Base-by-base conservation (phyloP, 64 coral and sea anemone genomes). In the Pocillopora verrucosa region DNA sequence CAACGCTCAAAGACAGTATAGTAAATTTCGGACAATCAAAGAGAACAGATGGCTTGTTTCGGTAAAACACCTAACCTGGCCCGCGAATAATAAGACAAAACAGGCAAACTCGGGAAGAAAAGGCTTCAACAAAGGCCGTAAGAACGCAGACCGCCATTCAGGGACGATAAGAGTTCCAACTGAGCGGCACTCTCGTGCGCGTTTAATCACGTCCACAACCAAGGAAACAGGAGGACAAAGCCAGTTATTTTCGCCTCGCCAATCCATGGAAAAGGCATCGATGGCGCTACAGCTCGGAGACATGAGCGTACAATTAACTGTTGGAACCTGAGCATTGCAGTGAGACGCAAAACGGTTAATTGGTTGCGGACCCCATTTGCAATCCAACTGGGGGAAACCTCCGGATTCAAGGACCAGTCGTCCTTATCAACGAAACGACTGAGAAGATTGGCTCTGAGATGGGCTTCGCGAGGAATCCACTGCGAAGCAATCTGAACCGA, bases 71-170 rank as follows among this genome's bases (percentile, higher is more conserved):
- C 89, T 91, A 72, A 34, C 73, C 89, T 60, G 89, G 80, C 59
- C 57, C 89, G 30, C 0, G 30, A 30, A 0, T 30, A 30, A 30
- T 30, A 30, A 30, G 0, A 87, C 75, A 78, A 92, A 92, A 10
- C 59, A 10, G 41, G 82, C 82, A 92, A 92, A 87, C 72, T 57
- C 65, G 70, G 73, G 69, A 79, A 38, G 76, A 35, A 36, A 34
- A 80, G 76, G 59, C 61, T 67, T 86, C 22, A 92, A 87, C 76
- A 78, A 37, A 34, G 90, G 83, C 90, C 83, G 78, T 67, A 92
- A 92, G 24, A 92, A 36, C 20, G 90, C 83, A 17, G 83, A 92
- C 61, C 61, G 83, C 90, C 82, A 87, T 86, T 92, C 80, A 25
- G 82, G 90, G 58, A 92, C 77, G 84, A 92, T 87, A n/a, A 87